phyloP scores from a whole-genome alignment of 2,113 vertebrate species.

The Carassius carassius region DNA sequence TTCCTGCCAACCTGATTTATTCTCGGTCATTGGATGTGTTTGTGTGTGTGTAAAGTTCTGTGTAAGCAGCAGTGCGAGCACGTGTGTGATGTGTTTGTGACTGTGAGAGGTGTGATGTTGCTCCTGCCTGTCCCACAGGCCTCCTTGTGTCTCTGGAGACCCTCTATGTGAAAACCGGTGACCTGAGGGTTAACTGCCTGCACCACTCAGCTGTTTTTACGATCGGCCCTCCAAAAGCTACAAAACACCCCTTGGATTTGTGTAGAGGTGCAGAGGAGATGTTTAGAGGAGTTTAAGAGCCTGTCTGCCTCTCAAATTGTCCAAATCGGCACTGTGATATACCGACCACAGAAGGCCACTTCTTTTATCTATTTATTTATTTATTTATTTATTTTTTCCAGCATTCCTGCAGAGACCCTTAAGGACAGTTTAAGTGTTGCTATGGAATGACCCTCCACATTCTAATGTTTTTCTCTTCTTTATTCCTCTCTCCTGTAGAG shows the following conservation, averaged over 20 bases:
- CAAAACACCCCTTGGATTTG: slow-evolving; percentile 59
- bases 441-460: slow-evolving; percentile 47
- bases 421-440: slow-evolving; percentile 64
- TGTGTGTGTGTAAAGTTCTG: neutral
- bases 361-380: slow-evolving; percentile 1
- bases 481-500: slow-evolving; percentile 75
- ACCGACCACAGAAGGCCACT: slow-evolving; percentile 57
- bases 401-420: slow-evolving; percentile 75
- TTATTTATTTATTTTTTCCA: slow-evolving; percentile 49
- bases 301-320: slow-evolving; percentile 70
- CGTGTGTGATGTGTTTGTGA: slow-evolving; percentile 24
- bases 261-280: slow-evolving; percentile 66
- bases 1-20: slow-evolving; percentile 46
- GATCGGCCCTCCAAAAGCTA: slow-evolving; percentile 53
- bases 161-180: slow-evolving; percentile 56
- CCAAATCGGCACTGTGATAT: slow-evolving; percentile 62
- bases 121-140: slow-evolving; percentile 27
- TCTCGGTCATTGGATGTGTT: slow-evolving; percentile 31
- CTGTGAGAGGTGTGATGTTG: slow-evolving; percentile 10
- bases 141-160: slow-evolving; percentile 32
- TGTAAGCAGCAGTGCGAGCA: neutral
- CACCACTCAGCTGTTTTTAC: slow-evolving; percentile 57
- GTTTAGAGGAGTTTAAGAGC: slow-evolving; percentile 66
- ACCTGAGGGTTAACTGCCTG: slow-evolving; percentile 65
- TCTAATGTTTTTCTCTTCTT: slow-evolving; percentile 60